A percentile compares a stretch with the other conserved stretches of the same genome.
Evolutionary conservation across 2,113 vertebrate species (phyloP).

Genomic region (Pogona vitticeps): DNA sequence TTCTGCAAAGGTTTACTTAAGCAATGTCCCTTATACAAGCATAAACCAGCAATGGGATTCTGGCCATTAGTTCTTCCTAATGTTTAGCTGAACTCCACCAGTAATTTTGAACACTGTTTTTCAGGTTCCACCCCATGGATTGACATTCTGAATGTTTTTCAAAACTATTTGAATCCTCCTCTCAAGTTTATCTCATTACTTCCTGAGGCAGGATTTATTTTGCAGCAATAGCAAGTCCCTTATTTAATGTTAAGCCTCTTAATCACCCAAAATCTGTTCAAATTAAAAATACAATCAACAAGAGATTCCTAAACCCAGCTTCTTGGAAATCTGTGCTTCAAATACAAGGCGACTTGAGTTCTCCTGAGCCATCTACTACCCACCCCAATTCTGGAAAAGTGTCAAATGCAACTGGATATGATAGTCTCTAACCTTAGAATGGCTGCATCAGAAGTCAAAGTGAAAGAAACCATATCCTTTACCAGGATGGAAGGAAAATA

Average conservation of each 20-base stretch:
- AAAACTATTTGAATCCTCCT: neutral
- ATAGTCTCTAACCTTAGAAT: neutral
- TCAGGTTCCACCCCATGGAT: neutral
- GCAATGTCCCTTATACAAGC: no score
- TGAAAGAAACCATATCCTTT: neutral
- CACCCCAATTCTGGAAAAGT: neutral
- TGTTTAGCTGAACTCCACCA: neutral
- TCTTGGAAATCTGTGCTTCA: neutral
- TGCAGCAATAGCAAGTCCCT: neutral
- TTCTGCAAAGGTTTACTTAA: no score
- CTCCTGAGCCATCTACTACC: neutral
- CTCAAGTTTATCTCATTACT: no score
- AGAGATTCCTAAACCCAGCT: neutral
- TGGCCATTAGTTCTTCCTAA: neutral
- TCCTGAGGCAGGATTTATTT: neutral
- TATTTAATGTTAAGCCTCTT: neutral
- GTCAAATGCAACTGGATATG: neutral
- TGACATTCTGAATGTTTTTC: neutral
- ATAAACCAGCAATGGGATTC: no score
- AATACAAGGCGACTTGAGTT: neutral
- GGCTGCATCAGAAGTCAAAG: neutral
- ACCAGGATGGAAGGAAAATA: neutral
- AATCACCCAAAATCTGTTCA: no score
- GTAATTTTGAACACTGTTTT: neutral
- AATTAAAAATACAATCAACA: neutral